Evolutionary conservation across 1,140 invertebrate species (phyloP), one percentile per base, ranked within the genome.

Genomic region (Camponotus vicinus): DNA sequence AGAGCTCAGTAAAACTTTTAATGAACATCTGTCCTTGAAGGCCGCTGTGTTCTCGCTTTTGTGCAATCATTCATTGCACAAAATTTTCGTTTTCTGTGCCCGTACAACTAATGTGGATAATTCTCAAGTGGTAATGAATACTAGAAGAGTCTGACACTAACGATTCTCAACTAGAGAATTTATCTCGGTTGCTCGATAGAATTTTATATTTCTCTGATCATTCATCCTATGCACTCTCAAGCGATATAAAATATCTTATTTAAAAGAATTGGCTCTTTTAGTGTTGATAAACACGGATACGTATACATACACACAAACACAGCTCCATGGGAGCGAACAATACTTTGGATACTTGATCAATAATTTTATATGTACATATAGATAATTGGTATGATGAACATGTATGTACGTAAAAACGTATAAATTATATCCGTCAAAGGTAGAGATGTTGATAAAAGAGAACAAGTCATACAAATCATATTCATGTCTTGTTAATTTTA

Each of bases 301-400:
- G 40, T 18, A 67, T 34, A 21, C 18, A 66, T 13, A 37, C 45
- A 32, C 13, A 69, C n/a, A 80, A 45, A 34, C 3, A 13, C 45
- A 73, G 40, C 13, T 83, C 27, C 5, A 21, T 4, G 13, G 9
- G 61, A 73, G 40, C 55, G 55, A 83, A 49, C 13, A 61, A 73
- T 83, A 83, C 67, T 83, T 83, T 73, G 79, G 70, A 70, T 83
- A 83, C 69, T 73, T 73, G 40, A 83, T 73, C 27, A 18, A n/a
- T 73, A 61, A 73, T 82, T 55, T 18, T 27, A 27, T 27, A 3
- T 83, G 69, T 83, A 83, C 40, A 75, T 52, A 52, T 61, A 83
- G 40, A 34, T 80, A 40, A 55, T 82, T 49, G 27, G 21, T 61
- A 73, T 55, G 42, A 69, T 27, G 27, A 27, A 27, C 67, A 69